Evolutionary conservation across 2,888 invertebrate species (phyloP).

Genomic region (Drosophila conformis): DNA sequence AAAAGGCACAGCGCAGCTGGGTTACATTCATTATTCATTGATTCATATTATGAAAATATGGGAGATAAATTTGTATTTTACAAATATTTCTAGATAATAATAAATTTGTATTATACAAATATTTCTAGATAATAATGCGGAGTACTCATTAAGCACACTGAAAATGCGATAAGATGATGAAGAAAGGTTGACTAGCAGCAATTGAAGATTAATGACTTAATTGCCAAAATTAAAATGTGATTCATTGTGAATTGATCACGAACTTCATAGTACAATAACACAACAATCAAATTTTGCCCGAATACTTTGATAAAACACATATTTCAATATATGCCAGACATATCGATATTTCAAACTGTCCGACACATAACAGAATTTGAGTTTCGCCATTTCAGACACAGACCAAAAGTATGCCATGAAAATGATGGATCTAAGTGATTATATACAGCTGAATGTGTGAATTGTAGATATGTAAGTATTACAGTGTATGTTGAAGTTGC

Average conservation of each 20-base stretch:
- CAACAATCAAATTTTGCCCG: not conserved
- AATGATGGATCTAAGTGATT: conserved; percentile 3
- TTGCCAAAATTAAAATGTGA: not conserved
- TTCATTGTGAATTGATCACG: not conserved
- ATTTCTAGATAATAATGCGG: not conserved
- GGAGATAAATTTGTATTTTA: not conserved
- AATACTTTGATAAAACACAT: not conserved
- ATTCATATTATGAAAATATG: not conserved
- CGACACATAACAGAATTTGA: not conserved
- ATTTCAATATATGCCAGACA: not conserved
- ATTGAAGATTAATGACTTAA: conserved; percentile 1
- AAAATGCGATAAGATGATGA: not conserved
- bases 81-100: not conserved
- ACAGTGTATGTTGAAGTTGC: conserved; percentile 44
- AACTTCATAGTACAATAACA: not conserved
- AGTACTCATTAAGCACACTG: not conserved
- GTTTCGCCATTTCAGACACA: not conserved
- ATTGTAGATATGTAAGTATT: not conserved
- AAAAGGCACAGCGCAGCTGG: not conserved
- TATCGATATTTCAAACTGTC: not conserved
- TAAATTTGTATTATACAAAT: not conserved
- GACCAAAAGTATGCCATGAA: conserved; percentile 60
- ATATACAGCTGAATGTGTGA: not conserved
- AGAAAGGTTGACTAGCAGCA: not conserved
- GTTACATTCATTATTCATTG: not conserved